These are phyloP conservation scores for Furnarius figulus DNA, from an alignment of 2,113 vertebrate genomes.

Conservation along the genomic window DNA sequence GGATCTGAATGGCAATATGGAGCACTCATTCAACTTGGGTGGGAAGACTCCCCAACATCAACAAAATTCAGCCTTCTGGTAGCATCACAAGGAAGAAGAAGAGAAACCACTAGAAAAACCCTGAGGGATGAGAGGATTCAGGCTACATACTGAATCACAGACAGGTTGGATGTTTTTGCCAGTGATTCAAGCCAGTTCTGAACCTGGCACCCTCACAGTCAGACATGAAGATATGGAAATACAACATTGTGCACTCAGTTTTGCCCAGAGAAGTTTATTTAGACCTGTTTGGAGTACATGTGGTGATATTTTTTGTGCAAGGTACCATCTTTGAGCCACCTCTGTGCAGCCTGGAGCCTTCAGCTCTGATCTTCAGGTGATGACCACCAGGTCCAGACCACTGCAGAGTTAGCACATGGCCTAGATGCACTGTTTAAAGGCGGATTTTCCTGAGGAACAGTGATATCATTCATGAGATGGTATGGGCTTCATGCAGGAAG, in stretches of 20 bases:
- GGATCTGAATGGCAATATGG: not conserved
- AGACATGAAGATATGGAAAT: not conserved
- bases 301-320: not conserved
- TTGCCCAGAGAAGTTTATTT: not conserved
- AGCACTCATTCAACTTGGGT: not conserved
- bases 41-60: not conserved
- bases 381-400: not conserved
- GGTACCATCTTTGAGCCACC: not conserved
- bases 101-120: not conserved
- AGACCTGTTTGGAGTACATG: not conserved
- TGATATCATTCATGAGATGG: not conserved
- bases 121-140: not conserved
- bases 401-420: not conserved
- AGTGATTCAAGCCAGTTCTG: not conserved
- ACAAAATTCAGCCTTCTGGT: not conserved
- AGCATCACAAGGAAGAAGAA: not conserved
- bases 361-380: not conserved
- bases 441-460: not conserved
- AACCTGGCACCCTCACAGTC: not conserved
- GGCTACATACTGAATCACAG: not conserved
- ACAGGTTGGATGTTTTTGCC: not conserved
- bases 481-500: not conserved
- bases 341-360: not conserved
- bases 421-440: not conserved
- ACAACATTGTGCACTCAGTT: not conserved